Evolutionary conservation across 2,113 vertebrate genomes (phyloP).

Genomic region (Murina feae): DNA sequence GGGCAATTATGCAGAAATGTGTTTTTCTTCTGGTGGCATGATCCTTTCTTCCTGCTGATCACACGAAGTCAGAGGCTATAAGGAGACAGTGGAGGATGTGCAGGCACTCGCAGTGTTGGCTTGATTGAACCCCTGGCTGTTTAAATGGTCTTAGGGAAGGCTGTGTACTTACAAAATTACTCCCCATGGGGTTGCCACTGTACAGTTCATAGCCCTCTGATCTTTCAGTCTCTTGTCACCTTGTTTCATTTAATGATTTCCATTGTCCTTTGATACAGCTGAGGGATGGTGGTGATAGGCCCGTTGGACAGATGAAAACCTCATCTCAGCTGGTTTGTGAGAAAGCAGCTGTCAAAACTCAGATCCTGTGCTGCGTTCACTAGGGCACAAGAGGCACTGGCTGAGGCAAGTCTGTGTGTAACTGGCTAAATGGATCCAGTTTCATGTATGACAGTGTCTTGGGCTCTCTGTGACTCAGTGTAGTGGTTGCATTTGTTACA

Average conservation of each 20-base stretch:
- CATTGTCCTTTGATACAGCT: background rate
- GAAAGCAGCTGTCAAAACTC: background rate
- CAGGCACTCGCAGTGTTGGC: background rate
- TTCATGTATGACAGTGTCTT: background rate
- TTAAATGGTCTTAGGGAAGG: background rate
- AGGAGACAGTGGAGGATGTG: fast-evolving
- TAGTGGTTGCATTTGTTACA: background rate
- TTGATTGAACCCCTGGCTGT: background rate
- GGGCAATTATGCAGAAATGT: constrained; percentile 50
- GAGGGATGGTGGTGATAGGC: background rate
- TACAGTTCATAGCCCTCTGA: background rate
- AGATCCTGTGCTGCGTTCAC: background rate
- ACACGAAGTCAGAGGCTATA: background rate
- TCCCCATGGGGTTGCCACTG: fast-evolving
- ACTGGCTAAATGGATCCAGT: background rate
- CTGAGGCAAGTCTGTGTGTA: fast-evolving
- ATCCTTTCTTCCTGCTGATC: background rate
- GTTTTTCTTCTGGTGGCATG: constrained; percentile 63
- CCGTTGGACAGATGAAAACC: background rate
- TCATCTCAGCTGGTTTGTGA: background rate
- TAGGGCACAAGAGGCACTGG: background rate
- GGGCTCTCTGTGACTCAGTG: background rate
- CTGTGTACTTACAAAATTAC: background rate
- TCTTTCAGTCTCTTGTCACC: background rate
- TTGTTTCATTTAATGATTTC: background rate